Base-by-base conservation (phyloP, 2,113 vertebrate species). In the Morone saxatilis region DNA sequence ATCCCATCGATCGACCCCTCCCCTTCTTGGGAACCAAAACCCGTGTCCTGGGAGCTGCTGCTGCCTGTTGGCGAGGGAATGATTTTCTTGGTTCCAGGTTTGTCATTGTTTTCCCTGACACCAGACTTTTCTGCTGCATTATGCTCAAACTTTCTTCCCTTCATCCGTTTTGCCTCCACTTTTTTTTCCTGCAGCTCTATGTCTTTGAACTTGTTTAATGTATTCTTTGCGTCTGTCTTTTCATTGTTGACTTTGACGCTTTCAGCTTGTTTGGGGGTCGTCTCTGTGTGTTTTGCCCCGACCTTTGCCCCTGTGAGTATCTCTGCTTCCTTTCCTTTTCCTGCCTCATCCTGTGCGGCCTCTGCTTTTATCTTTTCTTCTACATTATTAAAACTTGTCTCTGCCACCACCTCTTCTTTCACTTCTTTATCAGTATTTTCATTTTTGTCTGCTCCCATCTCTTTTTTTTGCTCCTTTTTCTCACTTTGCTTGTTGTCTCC, bases 21-120 rank as follows among this genome's bases (percentile, higher is more conserved):
- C 12, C 91, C 90, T 25, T 94, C 94, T 20, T 88, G 90, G 1
- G 95, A 96, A 17, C 90, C 93, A 66, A 95, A 96, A 8, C 95
- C 95, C 0, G 94, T 95, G 88, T 96, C 95, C 59, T 93, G 81
- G 1, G 95, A 96, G 76, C 76, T 83, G 82, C 89, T 93, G 84
- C 95, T 96, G 5, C 90, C 90, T 3, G 90, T 93, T 1, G 94
- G 93, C 10, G 94, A 95, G 5, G 87, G 81, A 20, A 84, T 84
- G 1, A 7, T 81, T 57, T 91, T 91, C 60, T 87, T 81, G 5
- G 10, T 60, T 54, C 47, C 90, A 4, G 60, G 22, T 31, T 67
- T 86, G 6, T 45, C 50, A 0, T 68, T 59, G 47, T 19, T 84
- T 50, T 80, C 86, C 43, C 36, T 54, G 7, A 79, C 63, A 6